Evolutionary conservation across 2,113 vertebrate species (phyloP), one percentile per base, ranked within the genome.

Genomic region (Oxygymnocypris stewartii): DNA sequence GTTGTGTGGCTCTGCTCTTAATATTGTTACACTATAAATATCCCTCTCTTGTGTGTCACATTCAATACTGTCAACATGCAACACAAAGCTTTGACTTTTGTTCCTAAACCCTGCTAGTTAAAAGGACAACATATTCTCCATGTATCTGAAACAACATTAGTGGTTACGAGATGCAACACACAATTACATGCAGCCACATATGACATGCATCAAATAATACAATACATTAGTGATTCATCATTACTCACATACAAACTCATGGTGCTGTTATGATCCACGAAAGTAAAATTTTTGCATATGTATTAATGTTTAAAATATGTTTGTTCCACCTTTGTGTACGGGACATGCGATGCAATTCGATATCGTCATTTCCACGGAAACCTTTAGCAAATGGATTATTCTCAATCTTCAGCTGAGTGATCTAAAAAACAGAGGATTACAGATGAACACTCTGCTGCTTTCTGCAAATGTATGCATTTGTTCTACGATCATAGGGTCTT

Each of bases 361-460:
- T 96, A 90, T 99, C 97, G 0, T 99, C 97, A 0, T 97, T 97
- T 90, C 97, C 97, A 12, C 97, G 95, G 94, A 99, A 99, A 40
- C 97, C 97, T 91, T 99, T 99, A 0, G 97, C 97, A 3, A 99
- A 99, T 12, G 97, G 97, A 81, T 99, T 99, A 87, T 98, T 99
- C 93, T 99, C 97, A 0, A 98, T 99, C 94, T 99, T 98, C 87
- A 99, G 67, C 87, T 99, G 97, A 2, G 97, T 98, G 91, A 97
- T 98, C 94, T 96, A 87, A n/a, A n/a, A 49, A 12, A 84, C 20
- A 28, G 51, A 79, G 74, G 75, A 89, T 75, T 54, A 67, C 79
- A 63, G 31, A 69, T 69, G 80, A 20, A 12, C n/a, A n/a, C 76
- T 65, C 61, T 57, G 11, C 16, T 6, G 12, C 49, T 71, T 73